Percentiles rank a stretch among this genome's conserved stretches.
phyloP scores from a whole-genome alignment of 2,888 invertebrate species.

The Drosophila koepferae region DNA sequence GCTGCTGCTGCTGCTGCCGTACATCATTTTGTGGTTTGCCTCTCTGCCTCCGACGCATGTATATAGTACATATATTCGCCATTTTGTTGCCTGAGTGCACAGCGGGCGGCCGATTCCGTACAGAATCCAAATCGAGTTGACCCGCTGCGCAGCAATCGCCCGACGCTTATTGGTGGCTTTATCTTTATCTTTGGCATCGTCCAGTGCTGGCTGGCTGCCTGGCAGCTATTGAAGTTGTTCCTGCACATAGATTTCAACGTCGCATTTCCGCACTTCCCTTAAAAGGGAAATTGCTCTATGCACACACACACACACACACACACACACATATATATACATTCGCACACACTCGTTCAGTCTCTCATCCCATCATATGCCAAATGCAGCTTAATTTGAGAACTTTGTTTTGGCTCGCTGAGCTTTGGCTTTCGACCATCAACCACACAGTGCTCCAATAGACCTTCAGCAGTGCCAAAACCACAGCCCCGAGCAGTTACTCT shows the following conservation, averaged over 20 bases:
- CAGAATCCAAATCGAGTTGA: conserved; percentile 31
- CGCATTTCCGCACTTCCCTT: conserved; percentile 50
- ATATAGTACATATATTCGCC: conserved; percentile 2
- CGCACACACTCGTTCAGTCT: conserved; percentile 1
- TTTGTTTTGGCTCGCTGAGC: conserved; percentile 27
- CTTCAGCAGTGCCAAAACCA: neutral
- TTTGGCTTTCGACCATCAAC: conserved; percentile 17
- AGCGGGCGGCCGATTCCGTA: conserved; percentile 37
- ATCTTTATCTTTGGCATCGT: conserved; percentile 48
- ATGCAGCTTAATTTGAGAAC: conserved; percentile 29
- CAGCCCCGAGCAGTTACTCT: conserved; percentile 4
- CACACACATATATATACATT: conserved; percentile 2
- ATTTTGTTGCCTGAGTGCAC: conserved; percentile 25
- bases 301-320: conserved; percentile 16
- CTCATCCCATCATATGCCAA: conserved; percentile 6
- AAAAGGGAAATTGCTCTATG: conserved; percentile 43
- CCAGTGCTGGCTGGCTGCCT: conserved; percentile 1
- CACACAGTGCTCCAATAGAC: conserved; percentile 1
- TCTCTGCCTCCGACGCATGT: neutral
- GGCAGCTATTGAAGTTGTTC: conserved; percentile 13
- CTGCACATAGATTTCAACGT: conserved; percentile 19
- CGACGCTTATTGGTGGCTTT: conserved; percentile 49
- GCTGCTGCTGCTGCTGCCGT: conserved; percentile 16
- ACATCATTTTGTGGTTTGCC: conserved; percentile 58
- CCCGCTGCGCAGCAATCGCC: conserved; percentile 51